Base-by-base conservation (phyloP, 64 coral and sea anemone species). In the Montipora sp. region DNA sequence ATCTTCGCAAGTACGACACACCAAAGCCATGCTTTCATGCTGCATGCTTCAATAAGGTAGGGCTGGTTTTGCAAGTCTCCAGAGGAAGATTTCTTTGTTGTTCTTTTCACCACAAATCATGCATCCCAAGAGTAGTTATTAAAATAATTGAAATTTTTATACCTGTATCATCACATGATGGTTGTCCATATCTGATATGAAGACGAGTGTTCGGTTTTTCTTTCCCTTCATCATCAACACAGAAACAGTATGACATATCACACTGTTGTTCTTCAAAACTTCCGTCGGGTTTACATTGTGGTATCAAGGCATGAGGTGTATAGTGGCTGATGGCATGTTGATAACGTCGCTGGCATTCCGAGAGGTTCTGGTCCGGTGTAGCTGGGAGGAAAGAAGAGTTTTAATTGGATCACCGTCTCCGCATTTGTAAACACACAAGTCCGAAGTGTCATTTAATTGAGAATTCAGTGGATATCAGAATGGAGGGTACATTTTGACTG, bases 221-320 rank as follows among this genome's bases (percentile, higher is more conserved):
- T 21, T 65, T 53, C 18, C 95, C 95, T 9, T 77, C 88, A 60
- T 81, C 4, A 50, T 96, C 77, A 11, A 94, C 95, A 83, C 95
- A 96, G 68, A 91, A 96, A 48, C 95, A 96, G 50, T 90, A 94
- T 51, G 59, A 75, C 5, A 72, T 68, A 51, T 91, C 75, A 48
- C 95, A 96, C 77, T 96, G 95, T 81, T 60, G 69, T 6, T 79
- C 79, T 1, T 87, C 59, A n/a, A 83, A 91, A 83, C 89, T 91
- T 49, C 95, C 95, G 80, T 93, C 88, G 14, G 82, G 65, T 14
- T 78, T 81, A 69, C 95, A 96, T 66, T 89, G 91, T 44, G 95
- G 76, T 13, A 81, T 93, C 14, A 48, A 50, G 11, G 73, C 11
- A 27, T 77, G 92, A 66, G 82, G 70, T 15, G 53, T 87, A 44